These are phyloP conservation scores for Sylvia borin DNA, from an alignment of 2,797 vertebrate genomes.

Conservation along the genomic window DNA sequence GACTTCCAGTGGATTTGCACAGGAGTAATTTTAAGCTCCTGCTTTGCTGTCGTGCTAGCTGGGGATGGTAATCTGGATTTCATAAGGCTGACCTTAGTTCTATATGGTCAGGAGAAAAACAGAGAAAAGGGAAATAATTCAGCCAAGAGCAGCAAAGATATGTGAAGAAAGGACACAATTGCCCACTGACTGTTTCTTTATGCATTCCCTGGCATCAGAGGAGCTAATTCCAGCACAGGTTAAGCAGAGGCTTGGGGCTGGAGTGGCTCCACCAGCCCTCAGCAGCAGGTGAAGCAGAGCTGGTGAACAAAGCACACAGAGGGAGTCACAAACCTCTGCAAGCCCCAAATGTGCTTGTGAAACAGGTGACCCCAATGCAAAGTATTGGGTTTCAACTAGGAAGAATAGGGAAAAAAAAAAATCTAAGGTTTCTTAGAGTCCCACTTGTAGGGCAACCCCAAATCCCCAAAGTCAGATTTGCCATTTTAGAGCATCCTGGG, in stretches of 20 bases:
- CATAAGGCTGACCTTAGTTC: not conserved
- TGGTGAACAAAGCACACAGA: rapidly evolving
- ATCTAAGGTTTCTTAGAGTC: not conserved
- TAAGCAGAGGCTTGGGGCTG: not conserved
- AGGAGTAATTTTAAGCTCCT: not conserved
- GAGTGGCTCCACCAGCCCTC: not conserved
- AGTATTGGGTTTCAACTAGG: not conserved
- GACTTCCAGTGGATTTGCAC: not conserved
- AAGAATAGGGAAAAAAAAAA: rapidly evolving
- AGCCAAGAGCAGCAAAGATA: not conserved
- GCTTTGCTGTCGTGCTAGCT: not conserved
- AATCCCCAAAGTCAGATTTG: not conserved
- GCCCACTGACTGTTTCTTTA: not conserved
- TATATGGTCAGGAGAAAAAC: not conserved
- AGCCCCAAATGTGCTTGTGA: not conserved
- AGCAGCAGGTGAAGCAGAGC: not conserved
- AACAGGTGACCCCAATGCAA: not conserved
- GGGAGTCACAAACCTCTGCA: not conserved
- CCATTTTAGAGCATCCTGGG: not conserved
- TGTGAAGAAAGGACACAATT: not conserved
- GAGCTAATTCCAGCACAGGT: not conserved
- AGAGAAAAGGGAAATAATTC: not conserved
- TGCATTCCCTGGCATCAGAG: not conserved
- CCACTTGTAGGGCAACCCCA: not conserved
- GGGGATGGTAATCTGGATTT: not conserved